Percentiles rank a stretch among this genome's conserved stretches.
Evolutionary conservation across 2,888 invertebrate genomes (phyloP).

Genomic region (Philaethria dido): DNA sequence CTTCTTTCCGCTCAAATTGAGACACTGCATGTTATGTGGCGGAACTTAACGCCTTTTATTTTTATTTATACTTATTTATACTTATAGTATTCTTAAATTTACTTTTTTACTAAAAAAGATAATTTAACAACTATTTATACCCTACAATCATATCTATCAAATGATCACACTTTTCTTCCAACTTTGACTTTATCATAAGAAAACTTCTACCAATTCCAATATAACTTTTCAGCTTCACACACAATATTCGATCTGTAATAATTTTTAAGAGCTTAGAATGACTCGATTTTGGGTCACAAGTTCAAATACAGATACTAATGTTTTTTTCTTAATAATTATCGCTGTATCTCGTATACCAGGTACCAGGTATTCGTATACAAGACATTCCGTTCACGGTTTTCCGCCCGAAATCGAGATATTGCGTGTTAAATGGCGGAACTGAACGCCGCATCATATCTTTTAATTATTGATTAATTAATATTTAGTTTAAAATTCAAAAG

Average conservation of each 20-base stretch:
- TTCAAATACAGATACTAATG: neutral
- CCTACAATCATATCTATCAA: constrained; percentile 3
- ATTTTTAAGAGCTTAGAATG: neutral
- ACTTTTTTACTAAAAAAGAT: neutral
- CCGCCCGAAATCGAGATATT: too few species aligned
- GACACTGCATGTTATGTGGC: neutral
- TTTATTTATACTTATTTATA: neutral
- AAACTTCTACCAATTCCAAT: neutral
- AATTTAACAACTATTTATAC: neutral
- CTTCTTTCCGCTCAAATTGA: neutral
- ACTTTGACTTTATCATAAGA: constrained; percentile 1
- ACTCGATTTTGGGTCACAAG: neutral
- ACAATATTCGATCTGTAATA: constrained; percentile 14
- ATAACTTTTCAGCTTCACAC: constrained; percentile 29
- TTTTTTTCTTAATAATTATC: too few species aligned
- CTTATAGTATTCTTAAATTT: too few species aligned
- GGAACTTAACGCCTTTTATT: too few species aligned
- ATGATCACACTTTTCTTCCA: neutral
- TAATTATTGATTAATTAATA: too few species aligned
- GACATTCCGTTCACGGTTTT: too few species aligned
- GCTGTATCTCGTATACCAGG: too few species aligned
- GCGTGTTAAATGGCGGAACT: too few species aligned
- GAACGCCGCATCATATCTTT: too few species aligned
- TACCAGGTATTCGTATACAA: too few species aligned
- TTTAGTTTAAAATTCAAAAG: neutral